A percentile compares a stretch with the other conserved stretches of the same genome.
Conservation (phyloP, 35 echinoderm and acorn worm species). For the Apostichopus parvimensis region DNA sequence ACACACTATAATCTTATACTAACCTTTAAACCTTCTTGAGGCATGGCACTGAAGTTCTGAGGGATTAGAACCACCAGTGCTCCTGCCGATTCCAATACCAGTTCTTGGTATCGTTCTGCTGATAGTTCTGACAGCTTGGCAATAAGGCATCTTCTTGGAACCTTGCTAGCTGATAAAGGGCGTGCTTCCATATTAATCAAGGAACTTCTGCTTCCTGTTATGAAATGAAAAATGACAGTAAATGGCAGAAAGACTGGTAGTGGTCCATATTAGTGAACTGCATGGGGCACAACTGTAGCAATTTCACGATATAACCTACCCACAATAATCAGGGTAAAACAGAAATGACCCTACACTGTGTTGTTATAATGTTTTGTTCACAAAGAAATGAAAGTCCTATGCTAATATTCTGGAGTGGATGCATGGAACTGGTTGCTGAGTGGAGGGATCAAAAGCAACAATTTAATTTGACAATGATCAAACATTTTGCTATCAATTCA, state of each 20-base stretch:
- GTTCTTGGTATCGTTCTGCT: slow-evolving; percentile 76
- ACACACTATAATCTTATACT: background rate
- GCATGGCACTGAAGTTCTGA: slow-evolving; percentile 67
- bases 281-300: too few species aligned
- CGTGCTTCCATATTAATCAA: slow-evolving; percentile 98
- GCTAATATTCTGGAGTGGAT: background rate
- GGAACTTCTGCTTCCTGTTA: slow-evolving; percentile 89
- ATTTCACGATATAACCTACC: too few species aligned
- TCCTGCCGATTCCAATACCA: slow-evolving; percentile 83
- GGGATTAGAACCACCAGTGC: slow-evolving; percentile 82
- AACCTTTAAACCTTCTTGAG: slow-evolving; percentile 79
- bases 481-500: too few species aligned
- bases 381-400: too few species aligned
- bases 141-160: slow-evolving; percentile 83
- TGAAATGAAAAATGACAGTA: background rate
- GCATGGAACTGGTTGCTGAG: background rate
- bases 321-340: too few species aligned
- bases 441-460: background rate
- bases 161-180: slow-evolving; percentile 69
- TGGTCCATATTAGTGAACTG: too few species aligned
- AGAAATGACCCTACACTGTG: too few species aligned
- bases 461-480: too few species aligned
- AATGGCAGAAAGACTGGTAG: too few species aligned
- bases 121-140: slow-evolving; percentile 83
- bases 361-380: too few species aligned